phyloP scores from a whole-genome alignment of 1,140 invertebrate species.

The Drosophila rufa region DNA sequence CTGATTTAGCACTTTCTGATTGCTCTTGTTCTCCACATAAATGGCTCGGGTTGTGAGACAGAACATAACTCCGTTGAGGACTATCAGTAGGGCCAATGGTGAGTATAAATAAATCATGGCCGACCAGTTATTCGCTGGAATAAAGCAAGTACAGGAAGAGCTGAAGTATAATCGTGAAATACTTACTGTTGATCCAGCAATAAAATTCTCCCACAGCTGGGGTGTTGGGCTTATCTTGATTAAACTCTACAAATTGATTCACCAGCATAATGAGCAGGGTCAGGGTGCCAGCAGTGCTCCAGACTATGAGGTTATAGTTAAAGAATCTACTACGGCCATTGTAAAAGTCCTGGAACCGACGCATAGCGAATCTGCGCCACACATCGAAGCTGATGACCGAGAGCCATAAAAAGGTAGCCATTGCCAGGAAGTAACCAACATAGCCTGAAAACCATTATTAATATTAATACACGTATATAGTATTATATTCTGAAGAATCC shows the following conservation, averaged over 20 bases:
- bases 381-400: constrained; percentile 91
- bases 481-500: not conserved
- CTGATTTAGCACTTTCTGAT: constrained; percentile 3
- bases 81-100: constrained; percentile 88
- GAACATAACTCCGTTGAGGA: constrained; percentile 89
- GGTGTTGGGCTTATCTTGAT: constrained; percentile 47
- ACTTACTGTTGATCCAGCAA: constrained; percentile 87
- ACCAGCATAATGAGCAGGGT: constrained; percentile 77
- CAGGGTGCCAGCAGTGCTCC: constrained; percentile 87
- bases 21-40: constrained; percentile 86
- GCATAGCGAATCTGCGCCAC: constrained; percentile 87
- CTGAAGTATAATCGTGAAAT: not conserved
- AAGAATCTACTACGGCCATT: constrained; percentile 85
- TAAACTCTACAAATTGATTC: not conserved
- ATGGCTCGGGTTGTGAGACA: constrained; percentile 86
- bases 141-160: not conserved
- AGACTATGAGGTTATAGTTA: constrained; percentile 89
- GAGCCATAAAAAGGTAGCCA: constrained; percentile 91
- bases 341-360: constrained; percentile 85
- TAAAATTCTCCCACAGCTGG: constrained; percentile 86
- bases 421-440: constrained; percentile 89
- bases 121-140: constrained; percentile 33
- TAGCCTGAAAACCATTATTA: constrained; percentile 85
- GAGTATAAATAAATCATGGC: constrained; percentile 90
- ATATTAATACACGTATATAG: too few relatives aligned